Evolutionary conservation across 1,140 invertebrate genomes (phyloP).

Genomic region (Bombus terrestris): DNA sequence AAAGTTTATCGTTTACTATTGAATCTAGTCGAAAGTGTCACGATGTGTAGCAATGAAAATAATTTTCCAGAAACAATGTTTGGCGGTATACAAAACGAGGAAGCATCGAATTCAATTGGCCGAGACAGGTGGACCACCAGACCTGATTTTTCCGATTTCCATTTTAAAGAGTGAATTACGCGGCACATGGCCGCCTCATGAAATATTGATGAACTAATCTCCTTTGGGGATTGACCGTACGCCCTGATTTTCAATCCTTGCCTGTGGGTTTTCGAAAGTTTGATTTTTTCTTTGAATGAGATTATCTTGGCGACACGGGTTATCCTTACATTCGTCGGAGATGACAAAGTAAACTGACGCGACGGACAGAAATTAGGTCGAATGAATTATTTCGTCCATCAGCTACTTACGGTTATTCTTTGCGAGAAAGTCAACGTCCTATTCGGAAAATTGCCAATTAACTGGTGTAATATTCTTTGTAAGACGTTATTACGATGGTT

Average conservation of each 20-base stretch:
- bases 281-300: neutral
- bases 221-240: conserved; percentile 40
- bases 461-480: neutral
- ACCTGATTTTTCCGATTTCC: conserved; percentile 51
- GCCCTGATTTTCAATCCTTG: conserved; percentile 59
- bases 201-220: conserved; percentile 68
- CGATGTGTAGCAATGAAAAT: neutral
- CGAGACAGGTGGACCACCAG: neutral
- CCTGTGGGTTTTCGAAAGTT: neutral
- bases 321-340: neutral
- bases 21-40: too few relatives aligned
- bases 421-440: neutral
- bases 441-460: neutral
- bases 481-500: neutral
- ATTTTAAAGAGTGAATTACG: conserved; percentile 64
- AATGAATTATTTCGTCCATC: neutral
- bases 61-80: neutral
- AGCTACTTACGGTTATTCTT: neutral
- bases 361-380: neutral
- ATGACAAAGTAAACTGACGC: neutral
- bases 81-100: neutral
- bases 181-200: conserved; percentile 53
- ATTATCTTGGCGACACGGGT: neutral
- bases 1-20: neutral
- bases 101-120: neutral